Evolutionary conservation across 2,797 vertebrate genomes (phyloP), one percentile per base, ranked within the genome.

Genomic region (Scolopax rusticola): DNA sequence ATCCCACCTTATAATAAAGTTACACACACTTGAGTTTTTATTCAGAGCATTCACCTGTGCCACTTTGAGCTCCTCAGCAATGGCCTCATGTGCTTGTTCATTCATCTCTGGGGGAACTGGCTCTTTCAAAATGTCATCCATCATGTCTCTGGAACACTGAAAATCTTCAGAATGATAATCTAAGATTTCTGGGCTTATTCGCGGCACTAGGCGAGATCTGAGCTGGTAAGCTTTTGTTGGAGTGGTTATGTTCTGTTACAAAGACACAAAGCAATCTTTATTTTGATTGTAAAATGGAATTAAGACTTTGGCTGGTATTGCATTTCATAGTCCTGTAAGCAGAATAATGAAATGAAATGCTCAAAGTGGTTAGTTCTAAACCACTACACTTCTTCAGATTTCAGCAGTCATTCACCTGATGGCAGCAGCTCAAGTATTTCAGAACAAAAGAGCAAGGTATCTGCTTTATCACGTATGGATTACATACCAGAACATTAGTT

Each of bases 181-280:
- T 25, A 94, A 88, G 5, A 28, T 17, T 41, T 99, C 99, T 1
- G 99, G 99, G 92, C 99, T 99, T 38, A 98, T 95, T 41, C 98
- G 98, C 0, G 98, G 97, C 79, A 98, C 95, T 3, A 98, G 16
- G 33, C 98, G 98, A 78, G 98, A 98, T 25, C 98, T 98, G 73
- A 99, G 97, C 90, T 99, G 99, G 95, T 98, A 99, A 2, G 98
- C 95, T 97, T 99, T 99, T 32, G 99, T 99, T 70, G 99, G 99
- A 2, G 99, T 99, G 25, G 98, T 99, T 94, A 99, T 98, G 92
- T 97, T 99, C 99, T 99, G 96, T 51, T 83, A n/a, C 2, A 86
- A 82, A 82, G 64, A 90, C 65, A 94, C 67, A 74, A 86, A 87
- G 63, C 51, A 54, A 69, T 40, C 23, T 92, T 95, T 77, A 90